Evolutionary conservation across 35 echinoderm and acorn worm genomes (phyloP).

Genomic region (Hemicentrotus pulcherrimus): DNA sequence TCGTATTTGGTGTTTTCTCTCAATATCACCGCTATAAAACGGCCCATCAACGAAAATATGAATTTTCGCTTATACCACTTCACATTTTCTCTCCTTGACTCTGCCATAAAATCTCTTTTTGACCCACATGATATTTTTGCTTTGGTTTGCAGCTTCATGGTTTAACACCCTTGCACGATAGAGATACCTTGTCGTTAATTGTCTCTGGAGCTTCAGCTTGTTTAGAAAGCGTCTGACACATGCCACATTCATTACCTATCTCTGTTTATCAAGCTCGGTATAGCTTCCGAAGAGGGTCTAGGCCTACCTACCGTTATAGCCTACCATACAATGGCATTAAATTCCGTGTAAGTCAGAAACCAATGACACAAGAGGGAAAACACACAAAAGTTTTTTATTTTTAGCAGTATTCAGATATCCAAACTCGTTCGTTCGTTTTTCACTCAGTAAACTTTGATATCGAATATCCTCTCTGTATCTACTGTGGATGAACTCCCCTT

Average conservation of each 20-base stretch:
- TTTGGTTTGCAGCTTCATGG: neutral
- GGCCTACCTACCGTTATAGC: no score
- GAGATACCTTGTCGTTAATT: neutral
- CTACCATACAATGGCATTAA: neutral
- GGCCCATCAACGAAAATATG: no score
- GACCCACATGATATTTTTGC: neutral
- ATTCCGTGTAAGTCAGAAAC: neutral
- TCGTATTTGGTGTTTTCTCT: neutral
- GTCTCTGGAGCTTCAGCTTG: neutral
- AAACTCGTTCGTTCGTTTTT: no score
- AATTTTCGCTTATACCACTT: no score
- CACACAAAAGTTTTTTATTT: no score
- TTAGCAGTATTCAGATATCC: no score
- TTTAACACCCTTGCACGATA: neutral
- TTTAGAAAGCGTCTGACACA: neutral
- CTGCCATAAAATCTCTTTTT: neutral
- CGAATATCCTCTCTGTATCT: no score
- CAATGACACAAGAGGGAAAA: neutral
- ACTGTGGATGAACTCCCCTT: no score
- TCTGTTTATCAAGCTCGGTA: neutral
- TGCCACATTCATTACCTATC: neutral
- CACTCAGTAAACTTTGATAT: no score
- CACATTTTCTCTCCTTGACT: no score
- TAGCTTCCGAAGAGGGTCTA: neutral
- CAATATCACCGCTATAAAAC: no score